These are phyloP conservation scores for Nephrotoma guestfalica DNA, from an alignment of 2,888 invertebrate genomes.

Conservation along the genomic window DNA sequence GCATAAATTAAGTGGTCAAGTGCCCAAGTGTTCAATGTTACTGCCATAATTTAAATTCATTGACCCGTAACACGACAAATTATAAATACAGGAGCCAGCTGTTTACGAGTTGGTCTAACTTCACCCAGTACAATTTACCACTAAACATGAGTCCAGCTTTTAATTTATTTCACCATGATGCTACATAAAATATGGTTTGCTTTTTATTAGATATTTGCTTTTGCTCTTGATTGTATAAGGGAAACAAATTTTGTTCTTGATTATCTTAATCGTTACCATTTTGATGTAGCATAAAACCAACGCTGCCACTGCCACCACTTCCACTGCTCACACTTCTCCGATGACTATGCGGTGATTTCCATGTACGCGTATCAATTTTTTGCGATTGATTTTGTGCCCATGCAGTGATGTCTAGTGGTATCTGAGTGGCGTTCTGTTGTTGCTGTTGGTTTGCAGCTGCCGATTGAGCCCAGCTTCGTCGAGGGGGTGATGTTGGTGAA, in stretches of 20 bases:
- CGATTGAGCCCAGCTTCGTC: conserved; percentile 54
- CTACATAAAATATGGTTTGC: no score
- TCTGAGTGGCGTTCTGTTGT: conserved; percentile 17
- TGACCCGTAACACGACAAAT: no score
- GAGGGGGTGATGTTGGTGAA: conserved; percentile 38
- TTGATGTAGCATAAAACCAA: conserved; percentile 49
- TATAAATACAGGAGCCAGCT: no score
- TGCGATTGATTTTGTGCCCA: conserved; percentile 25
- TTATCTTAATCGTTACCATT: conserved; percentile 45
- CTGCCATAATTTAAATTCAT: no score
- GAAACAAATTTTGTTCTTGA: conserved; percentile 36
- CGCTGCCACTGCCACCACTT: conserved; percentile 4
- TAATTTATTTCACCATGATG: no score
- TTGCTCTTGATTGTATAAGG: conserved; percentile 38
- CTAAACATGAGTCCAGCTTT: no score
- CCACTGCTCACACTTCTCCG: conserved; percentile 13
- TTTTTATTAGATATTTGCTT: no score
- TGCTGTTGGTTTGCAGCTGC: conserved; percentile 23
- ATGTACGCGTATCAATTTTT: conserved; percentile 29
- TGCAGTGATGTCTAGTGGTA: conserved; percentile 26
- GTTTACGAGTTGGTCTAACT: no score
- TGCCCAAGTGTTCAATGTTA: no score
- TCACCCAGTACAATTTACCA: no score
- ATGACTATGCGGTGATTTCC: conserved; percentile 24
- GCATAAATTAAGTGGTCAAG: no score